Evolutionary conservation across 2,888 invertebrate genomes (phyloP).

Genomic region (Caenorhabditis angaria): DNA sequence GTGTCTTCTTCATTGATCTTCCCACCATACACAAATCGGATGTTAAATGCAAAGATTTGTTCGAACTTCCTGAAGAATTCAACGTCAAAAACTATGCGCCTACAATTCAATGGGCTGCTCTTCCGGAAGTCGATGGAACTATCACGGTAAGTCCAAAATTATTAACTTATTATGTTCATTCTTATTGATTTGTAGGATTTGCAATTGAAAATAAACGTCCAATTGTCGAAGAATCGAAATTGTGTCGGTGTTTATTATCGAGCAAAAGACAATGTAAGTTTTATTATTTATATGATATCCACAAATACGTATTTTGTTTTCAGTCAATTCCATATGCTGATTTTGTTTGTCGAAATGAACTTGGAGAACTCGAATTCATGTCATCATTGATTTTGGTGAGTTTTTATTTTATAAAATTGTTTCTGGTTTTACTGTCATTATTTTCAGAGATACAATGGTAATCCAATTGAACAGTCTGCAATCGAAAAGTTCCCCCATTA

Average conservation of each 20-base stretch:
- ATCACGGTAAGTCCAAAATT: not conserved
- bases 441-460: no score
- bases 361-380: not conserved
- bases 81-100: not conserved
- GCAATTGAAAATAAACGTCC: constrained; percentile 14
- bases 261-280: constrained; percentile 8
- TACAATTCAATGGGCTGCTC: not conserved
- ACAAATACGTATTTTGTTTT: not conserved
- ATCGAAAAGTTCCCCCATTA: no score
- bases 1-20: not conserved
- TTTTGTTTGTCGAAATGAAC: not conserved
- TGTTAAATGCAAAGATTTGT: not conserved
- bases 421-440: not conserved
- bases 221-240: constrained; percentile 5
- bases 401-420: no score
- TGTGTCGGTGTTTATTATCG: not conserved
- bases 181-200: constrained; percentile 16
- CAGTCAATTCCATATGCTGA: not conserved
- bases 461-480: no score
- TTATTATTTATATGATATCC: not conserved
- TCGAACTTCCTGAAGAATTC: not conserved
- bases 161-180: not conserved
- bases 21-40: not conserved
- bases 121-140: not conserved
- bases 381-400: not conserved